Conservation (phyloP, 2,113 vertebrate genomes). For the Psammodynastes pulverulentus region DNA sequence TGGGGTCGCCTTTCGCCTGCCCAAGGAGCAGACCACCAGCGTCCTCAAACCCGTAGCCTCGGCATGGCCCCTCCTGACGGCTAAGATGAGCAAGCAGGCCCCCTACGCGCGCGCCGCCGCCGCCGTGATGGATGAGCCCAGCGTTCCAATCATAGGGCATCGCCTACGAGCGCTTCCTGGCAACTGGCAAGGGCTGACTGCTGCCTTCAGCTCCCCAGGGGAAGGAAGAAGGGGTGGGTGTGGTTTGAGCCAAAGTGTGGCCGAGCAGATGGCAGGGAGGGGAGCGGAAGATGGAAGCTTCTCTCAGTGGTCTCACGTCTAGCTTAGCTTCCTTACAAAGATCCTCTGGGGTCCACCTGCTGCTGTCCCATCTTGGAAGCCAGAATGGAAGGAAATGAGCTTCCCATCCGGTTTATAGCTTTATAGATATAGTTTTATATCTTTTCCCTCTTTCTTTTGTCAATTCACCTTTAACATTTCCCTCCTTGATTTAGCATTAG, state of each 20-base stretch:
- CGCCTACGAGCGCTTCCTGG: not conserved
- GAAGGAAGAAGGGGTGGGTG: not conserved
- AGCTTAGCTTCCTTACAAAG: not conserved
- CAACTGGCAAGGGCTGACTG: constrained; percentile 3
- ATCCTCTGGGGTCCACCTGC: not conserved
- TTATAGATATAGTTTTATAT: too few species aligned
- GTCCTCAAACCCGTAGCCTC: constrained; percentile 37
- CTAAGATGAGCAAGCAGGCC: constrained; percentile 17
- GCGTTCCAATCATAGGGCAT: constrained; percentile 7
- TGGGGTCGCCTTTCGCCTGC: not conserved
- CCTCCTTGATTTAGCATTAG: not conserved
- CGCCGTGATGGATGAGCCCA: constrained; percentile 17
- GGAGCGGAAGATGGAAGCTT: not conserved
- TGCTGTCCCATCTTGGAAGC: not conserved
- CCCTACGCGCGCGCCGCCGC: constrained; percentile 27
- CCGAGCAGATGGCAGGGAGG: constrained; percentile 6
- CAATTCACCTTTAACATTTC: not conserved
- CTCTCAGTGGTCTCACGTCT: not conserved
- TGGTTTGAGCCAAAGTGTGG: not conserved
- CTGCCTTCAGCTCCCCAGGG: not conserved
- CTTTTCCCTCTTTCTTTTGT: not conserved
- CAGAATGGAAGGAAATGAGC: not conserved
- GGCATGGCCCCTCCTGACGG: constrained; percentile 39
- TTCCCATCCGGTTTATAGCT: not conserved
- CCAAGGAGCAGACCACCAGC: not conserved